Base-by-base conservation (phyloP, 1,140 invertebrate species). In the Drosophila ercepeae region DNA sequence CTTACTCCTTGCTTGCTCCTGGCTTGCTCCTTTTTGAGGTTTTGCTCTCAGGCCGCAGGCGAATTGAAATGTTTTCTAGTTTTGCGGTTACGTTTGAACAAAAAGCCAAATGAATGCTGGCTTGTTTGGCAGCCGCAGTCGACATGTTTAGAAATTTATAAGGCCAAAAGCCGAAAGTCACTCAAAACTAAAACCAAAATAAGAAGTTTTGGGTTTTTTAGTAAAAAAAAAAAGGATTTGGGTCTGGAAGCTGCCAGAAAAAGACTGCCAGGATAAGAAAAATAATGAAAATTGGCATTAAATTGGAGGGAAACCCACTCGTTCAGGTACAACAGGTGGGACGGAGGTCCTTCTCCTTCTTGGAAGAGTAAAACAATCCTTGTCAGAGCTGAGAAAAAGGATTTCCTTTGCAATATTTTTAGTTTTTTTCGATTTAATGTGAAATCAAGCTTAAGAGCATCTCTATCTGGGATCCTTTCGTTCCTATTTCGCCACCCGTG, bases 41-140 rank as follows among this genome's bases (percentile, higher is more conserved):
- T 18, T 29, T 45, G 11, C 54, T 29, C 60, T 39, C 32, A 45
- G 54, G 57, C 46, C 29, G 14, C 32, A 9, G 42, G 46, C 57
- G 5, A 48, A 50, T 64, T 52, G 44, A 60, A 79, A 71, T 79
- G 65, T 58, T 78, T 78, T 74, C 27, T 48, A 64, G 50, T 74
- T 54, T 46, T 72, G 59, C 25, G 48, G 65, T 41, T 51, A 18
- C 39, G 59, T 58, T 46, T 36, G 58, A 59, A 39, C 27, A 61
- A 9, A 51, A 68, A 51, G 39, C 18, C 41, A 60, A 77, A 11
- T 45, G 36, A 53, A 45, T 50, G 64, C 21, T 54, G 55, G 60
- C n/a, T 14, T 14, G 13, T 2, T 2, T 41, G 39, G 13, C 46
- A 57, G 64, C 21, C 14, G 6, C 19, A 34, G 51, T 13, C 19